phyloP scores from a whole-genome alignment of 2,113 vertebrate genomes.

The Pungitius pungitius region DNA sequence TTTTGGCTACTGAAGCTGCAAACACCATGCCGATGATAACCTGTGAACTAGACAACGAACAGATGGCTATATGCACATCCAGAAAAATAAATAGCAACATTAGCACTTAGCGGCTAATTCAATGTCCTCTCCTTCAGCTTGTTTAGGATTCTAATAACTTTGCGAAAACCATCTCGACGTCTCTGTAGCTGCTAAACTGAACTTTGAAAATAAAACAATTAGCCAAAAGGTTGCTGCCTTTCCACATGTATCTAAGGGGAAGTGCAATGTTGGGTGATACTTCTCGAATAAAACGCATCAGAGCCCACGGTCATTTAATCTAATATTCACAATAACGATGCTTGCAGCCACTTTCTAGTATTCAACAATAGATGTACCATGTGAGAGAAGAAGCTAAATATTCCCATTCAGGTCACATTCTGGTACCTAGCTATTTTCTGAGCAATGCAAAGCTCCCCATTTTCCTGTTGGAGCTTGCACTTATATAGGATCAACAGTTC shows the following conservation, averaged over 20 bases:
- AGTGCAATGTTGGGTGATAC: background rate
- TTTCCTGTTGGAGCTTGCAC: conserved; percentile 38
- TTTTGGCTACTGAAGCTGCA: background rate
- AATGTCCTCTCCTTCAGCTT: background rate
- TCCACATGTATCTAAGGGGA: background rate
- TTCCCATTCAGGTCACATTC: conserved; percentile 42
- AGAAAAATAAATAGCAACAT: background rate
- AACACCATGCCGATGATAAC: background rate
- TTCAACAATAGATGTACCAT: background rate
- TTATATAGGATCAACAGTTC: conserved; percentile 50
- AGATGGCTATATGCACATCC: background rate
- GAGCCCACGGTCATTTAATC: background rate
- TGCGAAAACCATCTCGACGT: background rate
- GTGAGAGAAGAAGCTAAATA: conserved; percentile 3
- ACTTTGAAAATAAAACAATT: background rate
- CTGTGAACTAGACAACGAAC: background rate
- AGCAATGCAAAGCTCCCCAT: conserved; percentile 48
- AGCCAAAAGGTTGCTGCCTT: background rate
- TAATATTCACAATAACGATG: background rate
- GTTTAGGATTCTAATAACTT: background rate
- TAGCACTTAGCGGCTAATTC: background rate
- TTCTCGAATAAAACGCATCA: background rate
- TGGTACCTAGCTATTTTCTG: conserved; percentile 16
- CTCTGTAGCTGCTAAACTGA: background rate
- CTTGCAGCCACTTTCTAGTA: background rate